phyloP scores from a whole-genome alignment of 2,113 vertebrate genomes.

The Chauna torquata region DNA sequence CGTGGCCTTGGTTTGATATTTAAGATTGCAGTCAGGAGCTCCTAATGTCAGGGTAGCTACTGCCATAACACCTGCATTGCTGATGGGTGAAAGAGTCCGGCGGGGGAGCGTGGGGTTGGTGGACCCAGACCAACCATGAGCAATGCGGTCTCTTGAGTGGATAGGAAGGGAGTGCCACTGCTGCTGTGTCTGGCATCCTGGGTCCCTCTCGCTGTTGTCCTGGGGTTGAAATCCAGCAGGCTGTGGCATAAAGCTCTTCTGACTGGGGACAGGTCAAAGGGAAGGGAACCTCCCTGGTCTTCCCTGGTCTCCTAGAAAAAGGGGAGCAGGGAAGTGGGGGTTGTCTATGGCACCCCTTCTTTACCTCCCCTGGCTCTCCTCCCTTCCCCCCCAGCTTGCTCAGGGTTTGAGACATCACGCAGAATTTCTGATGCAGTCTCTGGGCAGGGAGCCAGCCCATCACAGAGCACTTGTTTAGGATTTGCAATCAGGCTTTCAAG shows the following conservation, averaged over 20 bases:
- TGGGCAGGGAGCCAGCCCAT: constrained; percentile 46
- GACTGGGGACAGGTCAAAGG: neutral
- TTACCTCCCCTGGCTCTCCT: neutral
- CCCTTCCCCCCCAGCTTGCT: neutral
- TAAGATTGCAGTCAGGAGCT: neutral
- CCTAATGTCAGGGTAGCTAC: fast-evolving
- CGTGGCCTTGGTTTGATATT: neutral
- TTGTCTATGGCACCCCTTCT: neutral
- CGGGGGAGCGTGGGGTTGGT: neutral
- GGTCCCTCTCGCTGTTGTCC: neutral
- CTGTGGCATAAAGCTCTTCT: neutral
- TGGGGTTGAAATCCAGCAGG: neutral
- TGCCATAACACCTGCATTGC: neutral
- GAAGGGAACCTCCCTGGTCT: neutral
- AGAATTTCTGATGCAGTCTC: constrained; percentile 49
- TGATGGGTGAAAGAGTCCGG: neutral
- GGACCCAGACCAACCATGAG: neutral
- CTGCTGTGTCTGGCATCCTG: neutral
- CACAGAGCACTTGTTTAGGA: neutral
- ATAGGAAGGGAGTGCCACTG: neutral
- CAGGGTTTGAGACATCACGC: neutral
- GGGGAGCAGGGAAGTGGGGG: neutral
- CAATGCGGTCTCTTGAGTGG: neutral
- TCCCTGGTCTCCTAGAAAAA: neutral
- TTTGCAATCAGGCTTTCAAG: constrained; percentile 37